These are phyloP conservation scores for Scolopax bukidnonensis DNA, from an alignment of 2,797 vertebrate genomes.

Conservation along the genomic window DNA sequence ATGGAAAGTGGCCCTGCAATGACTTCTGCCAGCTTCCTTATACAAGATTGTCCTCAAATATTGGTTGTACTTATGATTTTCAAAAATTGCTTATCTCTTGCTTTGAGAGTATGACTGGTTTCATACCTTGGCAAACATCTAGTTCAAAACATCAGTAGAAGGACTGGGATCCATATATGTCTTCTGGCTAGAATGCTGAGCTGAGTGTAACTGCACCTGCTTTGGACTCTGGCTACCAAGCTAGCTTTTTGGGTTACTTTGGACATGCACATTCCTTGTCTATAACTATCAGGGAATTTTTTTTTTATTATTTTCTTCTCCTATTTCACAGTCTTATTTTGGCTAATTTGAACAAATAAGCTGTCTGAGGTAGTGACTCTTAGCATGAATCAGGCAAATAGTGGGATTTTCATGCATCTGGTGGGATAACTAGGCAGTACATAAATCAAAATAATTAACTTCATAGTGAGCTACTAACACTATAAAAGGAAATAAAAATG, in stretches of 20 bases:
- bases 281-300: background rate
- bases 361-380: background rate
- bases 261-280: background rate
- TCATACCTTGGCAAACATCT: background rate
- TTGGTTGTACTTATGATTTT: background rate
- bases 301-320: background rate
- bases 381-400: background rate
- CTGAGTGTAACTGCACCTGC: background rate
- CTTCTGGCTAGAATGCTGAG: background rate
- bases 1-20: too few relatives aligned
- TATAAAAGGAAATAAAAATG: background rate
- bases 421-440: background rate
- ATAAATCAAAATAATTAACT: constrained; percentile 14
- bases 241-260: background rate
- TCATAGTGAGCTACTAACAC: background rate
- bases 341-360: background rate
- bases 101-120: background rate
- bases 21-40: background rate
- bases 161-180: accelerated
- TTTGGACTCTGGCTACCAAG: background rate
- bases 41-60: background rate
- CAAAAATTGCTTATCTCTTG: background rate
- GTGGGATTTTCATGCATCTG: background rate
- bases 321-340: background rate
- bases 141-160: background rate